phyloP scores from a whole-genome alignment of 1,140 invertebrate genomes.

The Drosophila tristis region DNA sequence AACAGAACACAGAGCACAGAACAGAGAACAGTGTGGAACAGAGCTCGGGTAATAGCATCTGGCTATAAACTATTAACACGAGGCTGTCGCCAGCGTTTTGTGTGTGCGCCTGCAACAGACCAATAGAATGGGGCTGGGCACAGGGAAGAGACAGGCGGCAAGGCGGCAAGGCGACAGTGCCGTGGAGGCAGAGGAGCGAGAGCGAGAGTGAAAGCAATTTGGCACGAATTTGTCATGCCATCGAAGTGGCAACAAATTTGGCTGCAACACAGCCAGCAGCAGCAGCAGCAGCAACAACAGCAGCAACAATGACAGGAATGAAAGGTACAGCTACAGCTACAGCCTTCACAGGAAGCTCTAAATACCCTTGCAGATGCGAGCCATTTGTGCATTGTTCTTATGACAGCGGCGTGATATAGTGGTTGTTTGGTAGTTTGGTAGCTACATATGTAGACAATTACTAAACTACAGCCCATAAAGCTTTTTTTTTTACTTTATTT shows the following conservation, averaged over 20 bases:
- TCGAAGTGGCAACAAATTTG: conserved; percentile 73
- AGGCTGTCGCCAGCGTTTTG: conserved; percentile 50
- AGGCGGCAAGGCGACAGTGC: background rate
- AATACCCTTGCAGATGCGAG: no score
- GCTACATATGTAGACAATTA: no score
- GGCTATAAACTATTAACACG: conserved; percentile 79
- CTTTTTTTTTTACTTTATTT: no score
- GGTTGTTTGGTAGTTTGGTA: no score
- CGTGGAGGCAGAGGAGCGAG: background rate
- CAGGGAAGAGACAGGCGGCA: background rate
- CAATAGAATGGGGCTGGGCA: conserved; percentile 17
- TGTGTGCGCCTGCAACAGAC: conserved; percentile 25
- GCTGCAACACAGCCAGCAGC: conserved; percentile 51
- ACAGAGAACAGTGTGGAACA: conserved; percentile 30
- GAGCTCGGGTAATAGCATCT: conserved; percentile 43
- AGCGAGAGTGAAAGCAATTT: conserved; percentile 63
- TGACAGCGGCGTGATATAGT: no score
- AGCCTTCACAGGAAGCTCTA: conserved; percentile 3
- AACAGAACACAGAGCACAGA: no score
- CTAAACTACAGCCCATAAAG: no score
- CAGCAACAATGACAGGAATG: conserved; percentile 46
- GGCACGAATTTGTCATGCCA: conserved; percentile 75
- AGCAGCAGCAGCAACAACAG: conserved; percentile 35
- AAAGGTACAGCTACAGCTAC: background rate
- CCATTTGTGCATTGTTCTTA: no score